Conservation (phyloP, 2,888 invertebrate genomes). For the Drosophila colorata region DNA sequence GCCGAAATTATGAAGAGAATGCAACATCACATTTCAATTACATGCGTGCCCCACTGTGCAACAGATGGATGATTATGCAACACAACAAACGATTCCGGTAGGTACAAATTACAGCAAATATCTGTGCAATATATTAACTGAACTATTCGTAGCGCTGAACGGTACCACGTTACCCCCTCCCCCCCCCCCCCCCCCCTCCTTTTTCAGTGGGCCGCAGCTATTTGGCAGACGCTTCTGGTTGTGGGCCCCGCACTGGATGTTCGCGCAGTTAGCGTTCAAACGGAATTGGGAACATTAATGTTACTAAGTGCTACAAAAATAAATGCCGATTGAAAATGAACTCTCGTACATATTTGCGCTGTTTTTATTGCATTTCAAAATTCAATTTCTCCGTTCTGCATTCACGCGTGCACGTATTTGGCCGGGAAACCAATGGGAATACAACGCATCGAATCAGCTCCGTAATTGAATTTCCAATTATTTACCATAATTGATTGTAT, state of each 20-base stretch:
- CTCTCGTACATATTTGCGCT: too few species aligned
- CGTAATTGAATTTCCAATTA: not conserved
- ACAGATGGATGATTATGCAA: not conserved
- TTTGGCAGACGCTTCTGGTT: too few species aligned
- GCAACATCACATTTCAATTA: not conserved
- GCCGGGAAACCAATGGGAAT: not conserved
- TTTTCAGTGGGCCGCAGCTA: not conserved
- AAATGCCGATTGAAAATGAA: not conserved
- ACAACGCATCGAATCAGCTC: not conserved
- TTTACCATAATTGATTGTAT: not conserved
- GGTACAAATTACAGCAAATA: not conserved
- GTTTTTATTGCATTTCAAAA: too few species aligned
- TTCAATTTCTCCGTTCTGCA: too few species aligned
- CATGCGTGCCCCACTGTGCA: not conserved
- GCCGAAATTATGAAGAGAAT: not conserved
- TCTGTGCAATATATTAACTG: too few species aligned
- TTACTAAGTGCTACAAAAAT: not conserved
- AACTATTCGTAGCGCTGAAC: not conserved
- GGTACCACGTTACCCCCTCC: constrained; percentile 7
- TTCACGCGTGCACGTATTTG: too few species aligned
- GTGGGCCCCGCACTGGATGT: not conserved
- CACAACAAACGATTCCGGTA: constrained; percentile 1
- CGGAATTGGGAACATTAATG: not conserved
- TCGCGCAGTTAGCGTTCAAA: constrained; percentile 17
- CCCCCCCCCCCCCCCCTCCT: too few species aligned